These are phyloP conservation scores for Coranthus polyacanthus DNA, from an alignment of 2,797 vertebrate genomes.

Conservation along the genomic window DNA sequence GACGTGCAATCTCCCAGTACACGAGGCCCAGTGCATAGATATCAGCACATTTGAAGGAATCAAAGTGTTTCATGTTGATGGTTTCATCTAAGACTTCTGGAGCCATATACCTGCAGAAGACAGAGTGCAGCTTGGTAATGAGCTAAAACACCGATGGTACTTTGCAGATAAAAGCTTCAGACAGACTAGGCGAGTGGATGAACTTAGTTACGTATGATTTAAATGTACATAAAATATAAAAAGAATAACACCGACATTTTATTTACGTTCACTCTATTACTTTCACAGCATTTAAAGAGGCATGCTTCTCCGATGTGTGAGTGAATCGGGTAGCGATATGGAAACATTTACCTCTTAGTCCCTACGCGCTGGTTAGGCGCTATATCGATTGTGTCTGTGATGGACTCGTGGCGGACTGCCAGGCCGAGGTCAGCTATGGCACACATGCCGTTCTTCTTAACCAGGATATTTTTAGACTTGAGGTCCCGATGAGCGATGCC, in stretches of 20 bases:
- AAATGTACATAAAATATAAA: background rate
- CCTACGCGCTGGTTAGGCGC: conserved; percentile 98
- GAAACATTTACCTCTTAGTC: conserved; percentile 91
- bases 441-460: conserved; percentile 97
- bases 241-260: no score
- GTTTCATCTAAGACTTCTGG: conserved; percentile 99
- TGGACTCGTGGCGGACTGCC: conserved; percentile 95
- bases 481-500: conserved; percentile 98
- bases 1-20: conserved; percentile 97
- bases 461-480: conserved; percentile 99
- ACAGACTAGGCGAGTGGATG: no score
- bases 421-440: conserved; percentile 98
- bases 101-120: conserved; percentile 93
- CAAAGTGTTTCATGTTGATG: conserved; percentile 99
- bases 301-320: background rate
- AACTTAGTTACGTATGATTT: background rate
- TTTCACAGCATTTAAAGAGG: background rate
- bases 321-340: background rate
- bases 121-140: no score
- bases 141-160: no score
- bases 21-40: conserved; percentile 97
- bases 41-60: conserved; percentile 98
- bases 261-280: background rate
- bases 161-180: no score
- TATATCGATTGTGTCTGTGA: conserved; percentile 97